Evolutionary conservation across 92 coral and sea anemone species (phyloP).

Genomic region (Galaxea fascicularis): DNA sequence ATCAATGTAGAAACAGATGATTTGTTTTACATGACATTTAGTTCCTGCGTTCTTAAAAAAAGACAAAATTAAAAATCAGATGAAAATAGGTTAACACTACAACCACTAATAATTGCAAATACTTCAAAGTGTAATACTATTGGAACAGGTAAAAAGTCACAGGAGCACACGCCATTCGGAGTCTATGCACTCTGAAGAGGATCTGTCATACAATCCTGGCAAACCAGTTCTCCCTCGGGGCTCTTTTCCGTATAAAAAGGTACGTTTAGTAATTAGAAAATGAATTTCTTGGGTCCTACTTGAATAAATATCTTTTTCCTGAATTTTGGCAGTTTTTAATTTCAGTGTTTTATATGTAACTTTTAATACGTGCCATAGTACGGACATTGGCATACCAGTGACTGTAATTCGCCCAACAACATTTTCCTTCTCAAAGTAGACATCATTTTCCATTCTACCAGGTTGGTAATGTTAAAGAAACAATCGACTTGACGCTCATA

Average conservation of each 20-base stretch:
- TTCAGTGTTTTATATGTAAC: too few species aligned
- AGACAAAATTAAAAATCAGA: too few species aligned
- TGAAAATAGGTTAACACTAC: too few species aligned
- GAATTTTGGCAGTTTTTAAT: too few species aligned
- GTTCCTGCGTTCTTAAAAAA: too few species aligned
- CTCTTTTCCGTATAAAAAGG: conserved; percentile 8
- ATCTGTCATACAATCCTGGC: conserved; percentile 4
- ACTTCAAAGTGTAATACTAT: background rate
- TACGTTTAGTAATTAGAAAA: background rate
- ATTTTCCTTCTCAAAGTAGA: background rate
- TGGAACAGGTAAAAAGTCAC: conserved; percentile 3
- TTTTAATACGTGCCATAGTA: too few species aligned
- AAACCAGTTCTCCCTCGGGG: background rate
- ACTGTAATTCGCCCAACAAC: too few species aligned
- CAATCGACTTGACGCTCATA: background rate
- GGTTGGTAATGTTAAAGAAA: background rate
- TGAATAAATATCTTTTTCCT: too few species aligned
- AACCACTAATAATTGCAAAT: background rate
- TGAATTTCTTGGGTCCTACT: background rate
- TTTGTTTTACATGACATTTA: too few species aligned
- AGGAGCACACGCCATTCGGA: background rate
- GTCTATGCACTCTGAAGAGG: background rate
- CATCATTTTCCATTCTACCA: conserved; percentile 3
- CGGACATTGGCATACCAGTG: too few species aligned
- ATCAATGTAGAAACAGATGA: too few species aligned